Percentiles rank a stretch among this genome's conserved stretches.
Evolutionary conservation across 37 sponge, comb jelly and placozoan genomes (phyloP).

Genomic region (Lycopodina hypogea): DNA sequence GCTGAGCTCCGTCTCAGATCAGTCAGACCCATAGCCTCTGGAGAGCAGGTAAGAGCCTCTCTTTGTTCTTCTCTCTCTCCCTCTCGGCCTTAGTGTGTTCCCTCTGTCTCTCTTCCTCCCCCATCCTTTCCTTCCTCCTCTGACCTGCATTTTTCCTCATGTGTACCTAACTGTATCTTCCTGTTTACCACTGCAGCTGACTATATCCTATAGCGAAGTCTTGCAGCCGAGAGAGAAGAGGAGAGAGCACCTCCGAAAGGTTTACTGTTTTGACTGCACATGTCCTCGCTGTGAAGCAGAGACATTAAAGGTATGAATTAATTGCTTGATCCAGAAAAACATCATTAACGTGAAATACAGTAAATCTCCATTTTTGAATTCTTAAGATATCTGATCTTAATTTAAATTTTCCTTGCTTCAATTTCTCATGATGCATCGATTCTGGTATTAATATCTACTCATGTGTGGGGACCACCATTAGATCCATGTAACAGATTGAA

Average conservation of each 20-base stretch:
- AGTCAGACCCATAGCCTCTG: constrained; percentile 23
- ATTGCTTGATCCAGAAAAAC: neutral
- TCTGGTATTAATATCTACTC: too few relatives aligned
- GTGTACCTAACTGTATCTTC: neutral
- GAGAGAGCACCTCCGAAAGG: constrained; percentile 10
- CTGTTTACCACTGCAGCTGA: constrained; percentile 32
- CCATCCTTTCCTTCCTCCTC: too few relatives aligned
- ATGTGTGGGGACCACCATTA: too few relatives aligned
- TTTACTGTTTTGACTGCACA: constrained; percentile 49
- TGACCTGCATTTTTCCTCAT: too few relatives aligned
- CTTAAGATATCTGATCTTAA: too few relatives aligned
- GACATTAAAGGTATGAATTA: neutral
- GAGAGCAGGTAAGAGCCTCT: constrained; percentile 46
- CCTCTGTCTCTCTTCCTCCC: too few relatives aligned
- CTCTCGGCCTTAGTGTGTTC: neutral
- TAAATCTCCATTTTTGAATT: too few relatives aligned
- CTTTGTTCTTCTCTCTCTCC: neutral
- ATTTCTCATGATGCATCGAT: too few relatives aligned
- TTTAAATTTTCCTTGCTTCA: too few relatives aligned
- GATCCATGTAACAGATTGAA: too few relatives aligned
- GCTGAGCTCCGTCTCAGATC: constrained; percentile 20
- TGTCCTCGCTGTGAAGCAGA: constrained; percentile 47
- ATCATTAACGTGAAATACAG: too few relatives aligned
- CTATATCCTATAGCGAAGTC: constrained; percentile 65
- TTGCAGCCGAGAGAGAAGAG: constrained; percentile 41